Percentiles rank a stretch among this genome's conserved stretches.
These are phyloP conservation scores for Euglossa dilemma DNA, from an alignment of 1,140 invertebrate species.

Conservation along the genomic window DNA sequence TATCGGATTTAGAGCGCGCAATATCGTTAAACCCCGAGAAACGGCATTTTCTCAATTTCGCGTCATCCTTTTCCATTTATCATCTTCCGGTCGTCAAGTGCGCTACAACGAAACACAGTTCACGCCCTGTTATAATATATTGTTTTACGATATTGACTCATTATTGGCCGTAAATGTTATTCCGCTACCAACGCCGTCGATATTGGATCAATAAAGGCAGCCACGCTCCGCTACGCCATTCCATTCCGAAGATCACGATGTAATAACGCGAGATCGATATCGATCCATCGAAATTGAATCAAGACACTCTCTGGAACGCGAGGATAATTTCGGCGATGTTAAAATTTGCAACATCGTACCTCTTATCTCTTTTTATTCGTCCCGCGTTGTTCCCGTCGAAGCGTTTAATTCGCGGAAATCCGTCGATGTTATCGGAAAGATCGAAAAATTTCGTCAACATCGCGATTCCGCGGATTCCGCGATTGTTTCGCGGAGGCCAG, in stretches of 20 bases:
- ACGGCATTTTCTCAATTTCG: slow-evolving; percentile 3
- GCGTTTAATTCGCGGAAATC: no score
- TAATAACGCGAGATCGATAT: slow-evolving; percentile 22
- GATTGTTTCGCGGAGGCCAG: no score
- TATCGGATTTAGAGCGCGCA: neutral
- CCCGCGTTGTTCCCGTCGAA: no score
- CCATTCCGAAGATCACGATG: neutral
- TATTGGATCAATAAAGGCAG: slow-evolving; percentile 31
- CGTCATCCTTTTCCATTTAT: neutral
- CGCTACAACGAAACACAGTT: neutral
- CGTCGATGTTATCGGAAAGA: no score
- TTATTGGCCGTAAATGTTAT: slow-evolving; percentile 45
- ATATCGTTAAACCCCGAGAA: neutral
- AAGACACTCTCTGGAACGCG: neutral
- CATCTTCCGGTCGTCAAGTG: neutral
- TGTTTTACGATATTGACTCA: slow-evolving; percentile 32
- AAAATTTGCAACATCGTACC: neutral
- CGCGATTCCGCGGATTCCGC: no score
- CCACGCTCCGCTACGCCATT: neutral
- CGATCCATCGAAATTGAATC: slow-evolving; percentile 15
- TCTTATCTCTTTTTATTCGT: no score
- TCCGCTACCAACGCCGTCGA: neutral
- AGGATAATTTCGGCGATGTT: neutral
- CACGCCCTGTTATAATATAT: slow-evolving; percentile 13
- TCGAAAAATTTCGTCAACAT: no score